Evolutionary conservation across 2,797 vertebrate genomes (phyloP).

Genomic region (Myotis planiceps): DNA sequence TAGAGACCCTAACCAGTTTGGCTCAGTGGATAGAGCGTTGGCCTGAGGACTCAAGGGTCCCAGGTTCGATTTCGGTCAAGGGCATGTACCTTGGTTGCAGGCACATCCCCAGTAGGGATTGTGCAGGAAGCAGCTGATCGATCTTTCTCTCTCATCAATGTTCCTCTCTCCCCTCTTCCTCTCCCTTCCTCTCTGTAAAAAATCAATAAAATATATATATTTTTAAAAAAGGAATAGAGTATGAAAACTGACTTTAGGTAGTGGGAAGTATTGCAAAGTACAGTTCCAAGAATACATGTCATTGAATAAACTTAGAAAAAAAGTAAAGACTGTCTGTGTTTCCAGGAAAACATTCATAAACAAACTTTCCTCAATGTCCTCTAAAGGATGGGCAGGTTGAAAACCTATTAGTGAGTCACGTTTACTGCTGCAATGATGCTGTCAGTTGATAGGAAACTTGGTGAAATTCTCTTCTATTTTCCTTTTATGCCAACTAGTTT

Average conservation of each 20-base stretch:
- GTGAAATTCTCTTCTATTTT: slow-evolving; percentile 41
- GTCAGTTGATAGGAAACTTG: neutral
- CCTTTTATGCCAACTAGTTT: neutral
- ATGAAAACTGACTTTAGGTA: neutral
- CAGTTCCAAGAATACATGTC: neutral
- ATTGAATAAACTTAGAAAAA: neutral
- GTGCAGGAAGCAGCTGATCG: too few species aligned
- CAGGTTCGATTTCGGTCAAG: too few species aligned
- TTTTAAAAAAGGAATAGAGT: neutral
- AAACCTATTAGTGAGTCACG: neutral
- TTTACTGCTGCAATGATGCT: neutral
- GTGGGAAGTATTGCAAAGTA: neutral
- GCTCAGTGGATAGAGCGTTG: too few species aligned
- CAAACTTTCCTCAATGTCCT: neutral
- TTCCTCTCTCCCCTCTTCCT: too few species aligned
- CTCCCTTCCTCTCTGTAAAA: too few species aligned
- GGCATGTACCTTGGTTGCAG: too few species aligned
- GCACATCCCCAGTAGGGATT: too few species aligned
- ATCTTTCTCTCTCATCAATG: too few species aligned
- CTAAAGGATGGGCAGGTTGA: neutral
- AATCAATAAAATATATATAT: too few species aligned
- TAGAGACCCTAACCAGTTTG: neutral
- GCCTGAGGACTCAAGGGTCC: too few species aligned
- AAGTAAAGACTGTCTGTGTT: neutral
- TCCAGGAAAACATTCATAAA: neutral